phyloP scores from a whole-genome alignment of 2,888 invertebrate species.

The Ypsolopha scabrella region DNA sequence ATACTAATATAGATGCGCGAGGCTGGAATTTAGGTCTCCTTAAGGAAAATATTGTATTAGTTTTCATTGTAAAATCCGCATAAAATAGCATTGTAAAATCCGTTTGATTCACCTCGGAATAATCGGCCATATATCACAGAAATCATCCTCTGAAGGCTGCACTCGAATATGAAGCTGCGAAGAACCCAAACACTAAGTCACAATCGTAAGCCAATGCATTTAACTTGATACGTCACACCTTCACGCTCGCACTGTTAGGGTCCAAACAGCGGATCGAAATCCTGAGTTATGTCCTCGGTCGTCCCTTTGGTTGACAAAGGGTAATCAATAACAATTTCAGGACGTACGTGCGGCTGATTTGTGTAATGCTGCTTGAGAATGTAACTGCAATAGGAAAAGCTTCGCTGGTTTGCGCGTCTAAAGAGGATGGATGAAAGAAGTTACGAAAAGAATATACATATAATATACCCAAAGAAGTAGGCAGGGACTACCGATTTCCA shows the following conservation, averaged over 20 bases:
- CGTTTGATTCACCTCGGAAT: no score
- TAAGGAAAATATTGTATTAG: no score
- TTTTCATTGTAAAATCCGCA: no score
- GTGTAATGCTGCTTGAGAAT: slow-evolving; percentile 15
- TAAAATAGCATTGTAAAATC: no score
- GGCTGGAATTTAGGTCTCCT: no score
- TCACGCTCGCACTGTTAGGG: slow-evolving; percentile 22
- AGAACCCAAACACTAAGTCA: not conserved
- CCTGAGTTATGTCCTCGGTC: slow-evolving; percentile 39
- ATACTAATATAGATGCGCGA: no score
- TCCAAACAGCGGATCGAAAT: slow-evolving; percentile 49
- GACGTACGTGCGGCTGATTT: slow-evolving; percentile 38
- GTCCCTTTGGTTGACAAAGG: slow-evolving; percentile 32
- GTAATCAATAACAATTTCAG: slow-evolving; percentile 62
- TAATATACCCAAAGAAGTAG: no score
- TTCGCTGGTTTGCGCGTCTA: not conserved
- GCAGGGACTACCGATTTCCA: no score
- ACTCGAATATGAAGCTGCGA: no score
- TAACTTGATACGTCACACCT: slow-evolving; percentile 23
- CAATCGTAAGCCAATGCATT: slow-evolving; percentile 8
- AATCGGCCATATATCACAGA: no score
- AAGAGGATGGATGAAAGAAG: not conserved
- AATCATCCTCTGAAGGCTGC: no score
- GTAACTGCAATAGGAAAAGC: not conserved
- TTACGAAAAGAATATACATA: no score